These are phyloP conservation scores for Coboldia fuscipes DNA, from an alignment of 1,140 invertebrate genomes.

Conservation along the genomic window DNA sequence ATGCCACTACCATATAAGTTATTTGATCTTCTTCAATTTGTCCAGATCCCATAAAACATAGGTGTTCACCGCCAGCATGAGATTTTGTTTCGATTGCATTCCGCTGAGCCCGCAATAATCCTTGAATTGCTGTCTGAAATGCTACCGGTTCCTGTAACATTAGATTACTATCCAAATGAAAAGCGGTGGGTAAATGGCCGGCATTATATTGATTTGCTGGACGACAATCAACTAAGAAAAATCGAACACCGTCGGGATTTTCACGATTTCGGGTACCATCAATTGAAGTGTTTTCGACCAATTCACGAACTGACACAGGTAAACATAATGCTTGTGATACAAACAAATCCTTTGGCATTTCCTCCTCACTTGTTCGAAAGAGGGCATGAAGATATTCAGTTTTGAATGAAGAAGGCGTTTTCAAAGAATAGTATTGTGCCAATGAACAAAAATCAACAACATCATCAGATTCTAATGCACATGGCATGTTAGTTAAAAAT, in stretches of 20 bases:
- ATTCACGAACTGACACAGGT: slow-evolving; percentile 73
- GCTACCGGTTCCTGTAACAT: slow-evolving; percentile 91
- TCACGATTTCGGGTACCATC: slow-evolving; percentile 28
- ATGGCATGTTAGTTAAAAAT: slow-evolving; percentile 54
- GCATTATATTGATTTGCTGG: slow-evolving; percentile 92
- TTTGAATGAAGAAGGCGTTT: slow-evolving; percentile 82
- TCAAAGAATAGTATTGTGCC: slow-evolving; percentile 79
- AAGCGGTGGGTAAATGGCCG: slow-evolving; percentile 89
- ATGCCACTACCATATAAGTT: slow-evolving; percentile 95
- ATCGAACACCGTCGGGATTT: slow-evolving; percentile 45
- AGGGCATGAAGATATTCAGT: slow-evolving; percentile 36
- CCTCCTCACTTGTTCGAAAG: slow-evolving; percentile 18
- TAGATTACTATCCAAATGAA: slow-evolving; percentile 92
- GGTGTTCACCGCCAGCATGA: slow-evolving; percentile 80
- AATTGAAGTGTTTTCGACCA: slow-evolving; percentile 55
- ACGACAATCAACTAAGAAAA: slow-evolving; percentile 93
- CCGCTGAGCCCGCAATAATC: slow-evolving; percentile 69
- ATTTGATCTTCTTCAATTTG: slow-evolving; percentile 89
- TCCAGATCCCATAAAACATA: slow-evolving; percentile 93
- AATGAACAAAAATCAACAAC: slow-evolving; percentile 93
- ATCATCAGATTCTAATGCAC: slow-evolving; percentile 74
- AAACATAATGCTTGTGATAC: slow-evolving; percentile 80
- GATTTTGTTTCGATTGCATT: slow-evolving; percentile 76
- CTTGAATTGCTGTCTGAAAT: slow-evolving; percentile 88
- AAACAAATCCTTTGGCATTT: slow-evolving; percentile 16